Conservation (phyloP, 92 coral and sea anemone species). For the Epizoanthus stellaris region DNA sequence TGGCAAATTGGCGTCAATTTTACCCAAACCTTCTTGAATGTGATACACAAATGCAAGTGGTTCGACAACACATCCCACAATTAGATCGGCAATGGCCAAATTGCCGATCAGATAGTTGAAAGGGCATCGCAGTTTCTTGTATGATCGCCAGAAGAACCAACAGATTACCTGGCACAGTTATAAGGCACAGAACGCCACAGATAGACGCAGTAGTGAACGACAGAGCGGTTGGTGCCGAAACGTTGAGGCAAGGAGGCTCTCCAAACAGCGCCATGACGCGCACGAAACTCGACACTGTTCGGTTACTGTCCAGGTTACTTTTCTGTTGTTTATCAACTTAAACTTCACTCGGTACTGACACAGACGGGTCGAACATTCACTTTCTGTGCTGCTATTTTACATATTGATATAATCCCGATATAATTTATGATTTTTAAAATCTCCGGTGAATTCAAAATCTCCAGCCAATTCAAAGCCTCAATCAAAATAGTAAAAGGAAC, state of each 20-base stretch:
- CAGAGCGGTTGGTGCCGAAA: slow-evolving; percentile 43
- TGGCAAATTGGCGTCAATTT: neutral
- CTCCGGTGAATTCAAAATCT: no score
- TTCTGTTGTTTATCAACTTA: no score
- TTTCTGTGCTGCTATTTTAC: no score
- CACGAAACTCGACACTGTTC: no score
- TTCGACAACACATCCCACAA: slow-evolving; percentile 46
- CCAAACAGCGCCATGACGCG: slow-evolving; percentile 4
- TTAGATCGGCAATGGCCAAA: slow-evolving; percentile 51
- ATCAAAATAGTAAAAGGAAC: no score
- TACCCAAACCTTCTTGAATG: slow-evolving; percentile 44
- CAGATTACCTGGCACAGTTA: slow-evolving; percentile 58
- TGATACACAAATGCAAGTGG: slow-evolving; percentile 39
- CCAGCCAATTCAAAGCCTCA: no score
- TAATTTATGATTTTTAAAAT: no score
- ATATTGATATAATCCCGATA: no score
- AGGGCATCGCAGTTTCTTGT: slow-evolving; percentile 49
- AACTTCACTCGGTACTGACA: no score
- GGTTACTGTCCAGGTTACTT: no score
- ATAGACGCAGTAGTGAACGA: slow-evolving; percentile 49
- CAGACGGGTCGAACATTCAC: no score
- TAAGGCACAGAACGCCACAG: slow-evolving; percentile 32
- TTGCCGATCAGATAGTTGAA: slow-evolving; percentile 50
- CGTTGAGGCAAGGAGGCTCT: slow-evolving; percentile 18
- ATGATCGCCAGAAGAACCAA: slow-evolving; percentile 53